Base-by-base conservation (phyloP, 2,113 vertebrate genomes). In the Pseudopodoces humilis region DNA sequence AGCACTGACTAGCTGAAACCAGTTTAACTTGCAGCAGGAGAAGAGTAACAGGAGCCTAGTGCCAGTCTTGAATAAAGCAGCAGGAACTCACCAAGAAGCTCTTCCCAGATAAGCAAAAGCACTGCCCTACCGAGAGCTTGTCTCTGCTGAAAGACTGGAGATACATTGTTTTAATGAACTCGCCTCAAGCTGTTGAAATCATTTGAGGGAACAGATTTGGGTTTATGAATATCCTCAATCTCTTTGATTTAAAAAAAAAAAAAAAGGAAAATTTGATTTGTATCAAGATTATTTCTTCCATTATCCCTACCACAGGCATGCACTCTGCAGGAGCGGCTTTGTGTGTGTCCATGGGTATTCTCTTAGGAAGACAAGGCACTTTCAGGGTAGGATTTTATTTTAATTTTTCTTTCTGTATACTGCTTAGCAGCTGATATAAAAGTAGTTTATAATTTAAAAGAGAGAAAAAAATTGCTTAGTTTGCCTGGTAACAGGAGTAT, bases 81-180 rank as follows among this genome's bases (percentile, higher is more conserved):
- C 14, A 0, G 88, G 88, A 92, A 16, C 80, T 63, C 95, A 82
- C 87, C 59, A 67, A 94, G 83, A 59, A 77, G n/a, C 63, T 86
- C 84, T 88, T 84, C 63, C 39, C 69, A 79, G 93, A 89, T 80
- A 83, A 95, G 70, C 52, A 88, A 86, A 87, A 60, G 31, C 62
- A 27, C 87, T 31, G 53, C 92, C 86, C 63, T 78, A 76, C 0
- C 2, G 95, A 93, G 94, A 92, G 37, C 47, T 70, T 52, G 82
- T 87, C 92, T 93, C 91, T 5, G 3, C 68, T 59, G 67, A 67
- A 83, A 74, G 63, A 58, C 87, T 95, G 67, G 35, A 87, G 44
- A 93, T 53, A 53, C 59, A 79, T 87, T 95, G 85, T 86, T 97
- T 90, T 97, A 95, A 95, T 76, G 90, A 97, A 87, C 85, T 83